Base-by-base conservation (phyloP, 2,113 vertebrate genomes). In the Parus major region DNA sequence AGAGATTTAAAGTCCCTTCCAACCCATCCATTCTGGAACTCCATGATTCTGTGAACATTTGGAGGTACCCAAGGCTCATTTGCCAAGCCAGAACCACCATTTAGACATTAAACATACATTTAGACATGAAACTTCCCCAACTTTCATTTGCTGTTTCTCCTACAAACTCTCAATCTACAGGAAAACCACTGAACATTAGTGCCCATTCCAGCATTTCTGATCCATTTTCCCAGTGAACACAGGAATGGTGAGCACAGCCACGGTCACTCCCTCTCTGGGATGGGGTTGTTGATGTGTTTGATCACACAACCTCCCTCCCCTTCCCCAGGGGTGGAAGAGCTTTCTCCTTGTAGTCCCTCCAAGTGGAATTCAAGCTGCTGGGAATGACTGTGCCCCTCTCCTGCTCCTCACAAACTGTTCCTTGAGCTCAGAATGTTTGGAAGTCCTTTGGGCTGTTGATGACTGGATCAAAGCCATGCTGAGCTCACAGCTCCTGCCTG, bases 201-300 rank as follows among this genome's bases (percentile, higher is more conserved):
- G 31, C 21, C 36, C 33, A 24, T 12, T 6, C 4, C 68, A 72
- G 41, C 5, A 5, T 25, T 20, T 71, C 41, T 35, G 77, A 15
- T 7, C 6, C 24, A 2, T 60, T 35, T 60, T 80, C 6, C 41
- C 42, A 22, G 24, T 0, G 4, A 15, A 5, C 0, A 0, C 7
- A 29, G 63, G 16, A 47, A 59, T 20, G 59, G 8, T 7, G 56
- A 42, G 16, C 2, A 29, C 31, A 35, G 19, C 23, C 25, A 0
- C 6, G 11, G 8, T 9, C 55, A 19, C 29, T 52, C 10, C 1
- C 28, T 15, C 49, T 8, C 0, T 28, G 56, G 15, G 75, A 16
- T 11, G 61, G 39, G 10, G 8, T 3, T 11, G 33, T 5, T 25
- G 31, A 4, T 46, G 2, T 42, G 42, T 42, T 42, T 42, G 59